phyloP scores from a whole-genome alignment of 53 echinoderm and acorn worm genomes.

The Echinarachnius parma region DNA sequence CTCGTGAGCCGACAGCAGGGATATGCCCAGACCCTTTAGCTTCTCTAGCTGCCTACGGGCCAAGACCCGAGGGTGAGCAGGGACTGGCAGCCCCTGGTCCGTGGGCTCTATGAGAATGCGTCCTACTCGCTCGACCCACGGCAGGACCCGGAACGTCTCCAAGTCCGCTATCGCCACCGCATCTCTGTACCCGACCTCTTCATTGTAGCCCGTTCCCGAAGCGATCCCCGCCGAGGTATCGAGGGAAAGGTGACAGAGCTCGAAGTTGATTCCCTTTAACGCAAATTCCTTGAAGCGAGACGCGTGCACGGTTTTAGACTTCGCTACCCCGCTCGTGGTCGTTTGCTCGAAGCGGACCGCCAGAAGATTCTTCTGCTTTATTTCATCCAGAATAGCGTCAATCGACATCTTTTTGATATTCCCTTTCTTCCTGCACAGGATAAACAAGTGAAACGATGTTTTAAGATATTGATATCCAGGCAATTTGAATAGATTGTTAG shows the following conservation, averaged over 20 bases:
- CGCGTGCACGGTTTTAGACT: conserved; percentile 51
- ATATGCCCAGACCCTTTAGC: conserved; percentile 61
- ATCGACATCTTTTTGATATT: too few species aligned
- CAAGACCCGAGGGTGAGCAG: conserved; percentile 63
- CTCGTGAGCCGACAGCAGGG: conserved; percentile 86
- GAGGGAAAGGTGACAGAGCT: conserved; percentile 39
- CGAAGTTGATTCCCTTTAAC: conserved; percentile 29
- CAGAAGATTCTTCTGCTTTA: too few species aligned
- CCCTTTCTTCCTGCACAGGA: too few species aligned
- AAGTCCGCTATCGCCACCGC: conserved; percentile 48
- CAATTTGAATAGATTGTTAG: too few species aligned
- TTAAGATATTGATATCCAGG: too few species aligned
- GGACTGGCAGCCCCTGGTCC: conserved; percentile 39
- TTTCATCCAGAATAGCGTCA: too few species aligned
- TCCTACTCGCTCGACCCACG: conserved; percentile 75
- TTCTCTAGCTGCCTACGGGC: conserved; percentile 71
- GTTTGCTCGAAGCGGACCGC: conserved; percentile 60
- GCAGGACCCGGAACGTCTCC: conserved; percentile 61
- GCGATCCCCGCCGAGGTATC: conserved; percentile 46
- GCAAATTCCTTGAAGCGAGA: conserved; percentile 39
- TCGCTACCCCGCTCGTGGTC: conserved; percentile 54
- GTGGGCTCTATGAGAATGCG: conserved; percentile 59
- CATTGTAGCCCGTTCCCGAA: conserved; percentile 28
- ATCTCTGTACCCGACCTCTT: conserved; percentile 53
- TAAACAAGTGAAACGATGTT: too few species aligned